Evolutionary conservation across 2,888 invertebrate species (phyloP), one percentile per base, ranked within the genome.

Genomic region (Orthosia gothica): DNA sequence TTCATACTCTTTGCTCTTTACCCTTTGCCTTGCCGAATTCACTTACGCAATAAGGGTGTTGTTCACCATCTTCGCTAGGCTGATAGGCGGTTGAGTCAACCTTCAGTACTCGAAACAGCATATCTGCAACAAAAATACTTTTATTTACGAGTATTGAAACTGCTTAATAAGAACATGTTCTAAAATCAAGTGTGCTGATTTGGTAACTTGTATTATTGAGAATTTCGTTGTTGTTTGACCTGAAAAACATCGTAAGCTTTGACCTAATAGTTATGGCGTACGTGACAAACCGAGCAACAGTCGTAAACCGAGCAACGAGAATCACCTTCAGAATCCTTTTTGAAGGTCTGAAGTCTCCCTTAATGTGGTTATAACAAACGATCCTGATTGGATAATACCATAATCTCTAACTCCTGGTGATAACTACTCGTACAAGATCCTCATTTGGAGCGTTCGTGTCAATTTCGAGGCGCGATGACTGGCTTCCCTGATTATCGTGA

Each of bases 401-500:
- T 68, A 65, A 45, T 77, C 18, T 40, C 23, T 49, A 54, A 40
- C 13, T 59, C 15, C 20, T 61, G 16, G 23, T 16, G 40, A 50
- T 20, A 13, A 49, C 40, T 40, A 40, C 40, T 40, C 40, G 16
- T 67, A 54, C 40, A 32, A 66, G 52, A 49, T 67, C 40, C 23
- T 55, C 15, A 55, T 77, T 61, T 45, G 20, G 18, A 45, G 66
- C 12, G 40, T 69, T 52, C 49, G 54, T 62, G 76, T 75, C 52
- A 50, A 65, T 69, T 65, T 68, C 11, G 5, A 40, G 26, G 11
- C 23, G 26, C 40, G 49, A 68, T 65, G 45, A 68, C 45, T 68
- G n/a, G 20, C 40, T 76, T 82, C 54, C 63, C 62, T 55, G 66
- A 55, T 49, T 5, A n/a, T 45, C 23, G 26, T 26, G 81, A 69